A percentile compares a stretch with the other conserved stretches of the same genome.
Evolutionary conservation across 2,888 invertebrate genomes (phyloP).

Genomic region (Drosophila pseudotalamancana): DNA sequence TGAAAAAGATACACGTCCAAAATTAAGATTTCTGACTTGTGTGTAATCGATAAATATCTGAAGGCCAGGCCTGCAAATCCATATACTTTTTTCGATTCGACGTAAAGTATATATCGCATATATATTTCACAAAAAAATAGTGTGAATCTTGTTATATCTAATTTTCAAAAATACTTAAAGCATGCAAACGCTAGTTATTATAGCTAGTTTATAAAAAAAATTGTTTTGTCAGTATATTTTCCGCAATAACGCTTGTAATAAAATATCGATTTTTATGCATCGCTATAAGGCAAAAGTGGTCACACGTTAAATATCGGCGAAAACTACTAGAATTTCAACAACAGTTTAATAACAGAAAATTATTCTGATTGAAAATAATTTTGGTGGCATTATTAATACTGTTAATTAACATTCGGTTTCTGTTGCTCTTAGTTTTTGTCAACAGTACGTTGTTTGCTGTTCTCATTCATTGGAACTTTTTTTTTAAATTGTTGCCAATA

Average conservation of each 20-base stretch:
- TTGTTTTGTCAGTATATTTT: too few species aligned
- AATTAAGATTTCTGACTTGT: neutral
- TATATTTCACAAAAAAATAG: neutral
- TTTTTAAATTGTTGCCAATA: slow-evolving; percentile 42
- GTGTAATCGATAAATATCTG: slow-evolving; percentile 1
- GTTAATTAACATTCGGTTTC: slow-evolving; percentile 45
- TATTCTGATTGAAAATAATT: slow-evolving; percentile 5
- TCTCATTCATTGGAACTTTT: slow-evolving; percentile 21
- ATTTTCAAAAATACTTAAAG: neutral
- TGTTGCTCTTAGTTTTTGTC: slow-evolving; percentile 56
- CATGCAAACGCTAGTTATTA: neutral
- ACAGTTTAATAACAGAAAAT: slow-evolving; percentile 9
- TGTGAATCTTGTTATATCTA: neutral
- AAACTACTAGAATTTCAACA: neutral
- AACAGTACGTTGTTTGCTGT: slow-evolving; percentile 47
- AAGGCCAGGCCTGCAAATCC: neutral
- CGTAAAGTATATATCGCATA: neutral
- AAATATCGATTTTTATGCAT: neutral
- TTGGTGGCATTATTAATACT: slow-evolving; percentile 3
- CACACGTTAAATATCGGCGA: neutral
- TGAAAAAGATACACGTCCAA: slow-evolving; percentile 8
- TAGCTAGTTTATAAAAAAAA: neutral
- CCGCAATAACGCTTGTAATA: neutral
- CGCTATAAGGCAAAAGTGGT: neutral
- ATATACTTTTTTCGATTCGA: neutral